Percentiles rank a stretch among this genome's conserved stretches.
phyloP scores from a whole-genome alignment of 37 sponge, comb jelly and placozoan genomes.

The Haliclona indistincta region DNA sequence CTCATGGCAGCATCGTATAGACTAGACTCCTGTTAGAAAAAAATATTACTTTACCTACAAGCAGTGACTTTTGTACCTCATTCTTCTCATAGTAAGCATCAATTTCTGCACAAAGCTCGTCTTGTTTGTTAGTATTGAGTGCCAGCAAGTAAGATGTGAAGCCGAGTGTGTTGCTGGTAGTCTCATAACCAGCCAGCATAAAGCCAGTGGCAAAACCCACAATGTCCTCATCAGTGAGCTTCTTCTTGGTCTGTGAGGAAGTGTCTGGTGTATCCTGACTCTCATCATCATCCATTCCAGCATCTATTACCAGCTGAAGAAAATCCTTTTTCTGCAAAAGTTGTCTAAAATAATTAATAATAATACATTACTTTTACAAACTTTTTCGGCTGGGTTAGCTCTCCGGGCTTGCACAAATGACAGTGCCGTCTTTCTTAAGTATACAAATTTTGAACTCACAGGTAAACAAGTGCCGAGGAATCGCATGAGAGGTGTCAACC shows the following conservation, averaged over 20 bases:
- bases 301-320: conserved; percentile 69
- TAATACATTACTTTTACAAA: no score
- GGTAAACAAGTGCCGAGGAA: no score
- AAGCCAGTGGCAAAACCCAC: neutral
- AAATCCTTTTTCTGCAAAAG: conserved; percentile 57
- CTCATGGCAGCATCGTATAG: conserved; percentile 68
- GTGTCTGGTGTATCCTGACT: neutral
- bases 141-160: conserved; percentile 19
- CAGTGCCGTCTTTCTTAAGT: no score
- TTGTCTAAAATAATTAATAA: neutral
- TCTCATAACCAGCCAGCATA: conserved; percentile 18
- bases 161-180: conserved; percentile 21
- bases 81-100: neutral
- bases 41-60: neutral
- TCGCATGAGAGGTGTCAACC: no score
- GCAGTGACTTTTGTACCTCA: conserved; percentile 44
- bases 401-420: no score
- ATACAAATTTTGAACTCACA: no score
- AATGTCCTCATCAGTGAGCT: neutral
- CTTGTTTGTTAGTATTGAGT: conserved; percentile 2
- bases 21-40: conserved; percentile 60
- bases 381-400: no score
- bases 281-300: conserved; percentile 22
- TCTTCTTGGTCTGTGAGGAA: no score
- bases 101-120: conserved; percentile 8